Base-by-base conservation (phyloP, 2,888 invertebrate species). In the Uloborus plumipes region DNA sequence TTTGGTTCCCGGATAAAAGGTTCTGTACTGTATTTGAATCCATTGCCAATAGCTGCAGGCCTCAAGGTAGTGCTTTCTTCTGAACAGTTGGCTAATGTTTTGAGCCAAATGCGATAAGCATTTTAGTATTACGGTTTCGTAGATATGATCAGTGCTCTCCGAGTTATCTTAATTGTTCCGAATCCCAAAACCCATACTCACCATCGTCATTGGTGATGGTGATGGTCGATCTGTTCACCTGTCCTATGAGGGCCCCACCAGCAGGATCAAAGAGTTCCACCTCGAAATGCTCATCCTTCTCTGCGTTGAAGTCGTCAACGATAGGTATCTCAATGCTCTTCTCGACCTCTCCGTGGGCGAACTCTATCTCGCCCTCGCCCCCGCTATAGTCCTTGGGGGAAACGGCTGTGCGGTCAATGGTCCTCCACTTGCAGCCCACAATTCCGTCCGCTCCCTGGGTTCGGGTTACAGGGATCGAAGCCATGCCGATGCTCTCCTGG, bases 231-330 rank as follows among this genome's bases (percentile, higher is more conserved):
- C 89, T 88, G 78, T 89, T 89, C n/a, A 89, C 87, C 65, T 88
- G 87, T 31, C 91, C 91, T 18, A 91, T 86, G 64, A 87, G 88
- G 0, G 91, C 91, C 13, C 92, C 90, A 7, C 89, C 90, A 49
- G 88, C 86, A 1, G 90, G 88, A 13, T 89, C 89, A 64, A 88
- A 88, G 13, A 91, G 86, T 83, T 91, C 91, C 20, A 92, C 88
- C 86, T 91, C 91, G 88, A 92, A 92, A 84, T 91, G 91, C 86
- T 92, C 92, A 86, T 92, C 92, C 87, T 92, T 92, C 86, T 92
- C 92, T 16, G 91, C 90, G 74, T 90, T 89, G 89, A 90, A 89
- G 85, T 92, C 92, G 86, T 92, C 91, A 39, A 91, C 89, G 78
- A 92, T 91, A 1, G 90, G 89, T 67, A 92, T 90, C 81, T 91